These are phyloP conservation scores for Bathynomus jamesi DNA, from an alignment of 1,140 invertebrate genomes.

Conservation along the genomic window DNA sequence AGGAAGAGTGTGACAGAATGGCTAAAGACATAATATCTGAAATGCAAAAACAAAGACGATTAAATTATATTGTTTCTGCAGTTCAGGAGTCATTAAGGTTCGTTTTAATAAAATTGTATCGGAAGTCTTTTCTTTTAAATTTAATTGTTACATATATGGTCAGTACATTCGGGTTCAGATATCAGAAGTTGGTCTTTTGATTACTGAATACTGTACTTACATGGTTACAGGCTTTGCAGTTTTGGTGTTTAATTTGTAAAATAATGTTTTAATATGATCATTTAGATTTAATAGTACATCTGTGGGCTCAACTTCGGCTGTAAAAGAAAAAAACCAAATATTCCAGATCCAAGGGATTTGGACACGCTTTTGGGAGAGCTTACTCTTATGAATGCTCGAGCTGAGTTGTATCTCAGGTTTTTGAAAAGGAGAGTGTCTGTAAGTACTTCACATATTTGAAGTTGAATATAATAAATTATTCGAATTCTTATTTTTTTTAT, in stretches of 20 bases:
- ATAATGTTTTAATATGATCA: too few relatives aligned
- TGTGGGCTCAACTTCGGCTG: neutral
- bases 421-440: conserved; percentile 67
- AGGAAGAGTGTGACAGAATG: conserved; percentile 79
- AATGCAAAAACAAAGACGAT: conserved; percentile 65
- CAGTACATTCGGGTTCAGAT: too few relatives aligned
- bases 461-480: neutral
- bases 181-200: too few relatives aligned
- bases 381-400: conserved; percentile 79
- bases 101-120: neutral
- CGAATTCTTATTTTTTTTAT: conserved; percentile 2
- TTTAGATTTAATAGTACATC: conserved; percentile 18
- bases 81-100: conserved; percentile 29
- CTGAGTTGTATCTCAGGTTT: conserved; percentile 86
- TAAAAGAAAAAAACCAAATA: neutral
- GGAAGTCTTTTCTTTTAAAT: too few relatives aligned
- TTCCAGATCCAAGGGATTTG: conserved; percentile 68
- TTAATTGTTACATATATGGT: too few relatives aligned
- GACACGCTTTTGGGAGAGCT: conserved; percentile 85
- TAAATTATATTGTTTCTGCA: conserved; percentile 55
- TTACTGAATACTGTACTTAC: too few relatives aligned
- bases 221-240: too few relatives aligned
- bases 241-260: too few relatives aligned
- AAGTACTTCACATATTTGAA: too few relatives aligned
- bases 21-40: conserved; percentile 60